Conservation (phyloP, 2,113 vertebrate genomes). For the Tautogolabrus adspersus region DNA sequence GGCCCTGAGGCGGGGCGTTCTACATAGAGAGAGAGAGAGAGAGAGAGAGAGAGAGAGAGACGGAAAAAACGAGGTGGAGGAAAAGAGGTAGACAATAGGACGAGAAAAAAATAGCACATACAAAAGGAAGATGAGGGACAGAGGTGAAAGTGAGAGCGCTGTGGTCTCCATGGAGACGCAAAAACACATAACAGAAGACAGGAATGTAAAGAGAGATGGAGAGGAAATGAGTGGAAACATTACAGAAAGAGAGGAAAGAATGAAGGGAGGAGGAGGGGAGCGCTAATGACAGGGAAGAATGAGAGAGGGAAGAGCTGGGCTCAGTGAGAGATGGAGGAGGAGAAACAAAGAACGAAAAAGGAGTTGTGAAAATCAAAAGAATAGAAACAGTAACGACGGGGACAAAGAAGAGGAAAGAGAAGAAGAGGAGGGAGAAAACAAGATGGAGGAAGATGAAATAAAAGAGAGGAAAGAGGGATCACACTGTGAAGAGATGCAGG, state of each 20-base stretch:
- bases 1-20: neutral
- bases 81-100: neutral
- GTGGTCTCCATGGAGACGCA: conserved; percentile 36
- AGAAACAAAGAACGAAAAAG: too few species aligned
- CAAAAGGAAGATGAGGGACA: neutral
- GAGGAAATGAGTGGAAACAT: conserved; percentile 28
- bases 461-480: neutral
- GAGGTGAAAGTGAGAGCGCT: conserved; percentile 1
- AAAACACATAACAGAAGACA: conserved; percentile 44
- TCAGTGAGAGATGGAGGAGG: neutral
- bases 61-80: neutral
- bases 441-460: neutral
- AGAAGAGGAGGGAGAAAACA: neutral
- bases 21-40: conserved; percentile 6
- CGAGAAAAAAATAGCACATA: neutral
- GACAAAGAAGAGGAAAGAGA: neutral
- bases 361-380: too few species aligned
- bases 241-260: neutral
- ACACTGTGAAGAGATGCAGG: neutral
- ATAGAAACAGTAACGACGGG: too few species aligned
- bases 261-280: neutral
- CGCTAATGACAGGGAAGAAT: too few species aligned
- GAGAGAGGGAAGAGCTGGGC: neutral
- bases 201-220: conserved; percentile 47
- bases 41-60: neutral